A percentile compares a stretch with the other conserved stretches of the same genome.
phyloP scores from a whole-genome alignment of 2,113 vertebrate species.

The Psilopsiagon aurifrons region DNA sequence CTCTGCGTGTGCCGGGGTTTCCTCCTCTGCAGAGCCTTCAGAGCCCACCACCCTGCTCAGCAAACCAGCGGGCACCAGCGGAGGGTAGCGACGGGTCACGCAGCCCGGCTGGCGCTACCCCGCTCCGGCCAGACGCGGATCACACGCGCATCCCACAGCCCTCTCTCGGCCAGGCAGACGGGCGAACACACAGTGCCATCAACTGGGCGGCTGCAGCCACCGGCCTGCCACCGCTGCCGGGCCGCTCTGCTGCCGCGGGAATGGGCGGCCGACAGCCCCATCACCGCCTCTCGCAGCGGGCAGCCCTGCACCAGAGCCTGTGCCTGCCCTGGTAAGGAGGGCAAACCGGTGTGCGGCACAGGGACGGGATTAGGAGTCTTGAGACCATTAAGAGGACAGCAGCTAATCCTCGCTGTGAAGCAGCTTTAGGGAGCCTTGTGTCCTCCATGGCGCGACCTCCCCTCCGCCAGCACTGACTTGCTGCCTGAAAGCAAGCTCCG shows the following conservation, averaged over 20 bases:
- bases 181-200: not conserved
- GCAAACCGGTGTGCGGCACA: not conserved
- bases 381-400: not conserved
- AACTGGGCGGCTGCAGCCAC: not conserved
- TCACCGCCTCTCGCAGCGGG: not conserved
- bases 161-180: not conserved
- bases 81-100: rapidly evolving
- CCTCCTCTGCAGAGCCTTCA: not conserved
- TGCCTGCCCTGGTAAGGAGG: not conserved
- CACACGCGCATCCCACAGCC: rapidly evolving
- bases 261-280: rapidly evolving
- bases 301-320: rapidly evolving
- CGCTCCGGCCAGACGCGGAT: not conserved
- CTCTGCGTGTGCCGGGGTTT: not conserved
- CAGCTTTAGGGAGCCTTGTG: not conserved
- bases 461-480: not conserved
- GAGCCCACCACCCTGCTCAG: not conserved
- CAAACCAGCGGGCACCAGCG: rapidly evolving
- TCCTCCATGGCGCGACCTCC: rapidly evolving
- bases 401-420: not conserved
- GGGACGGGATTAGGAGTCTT: not conserved
- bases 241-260: not conserved
- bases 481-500: not conserved
- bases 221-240: not conserved
- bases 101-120: not conserved